These are phyloP conservation scores for Anagyrus pseudococci DNA, from an alignment of 2,888 invertebrate genomes.

Conservation along the genomic window DNA sequence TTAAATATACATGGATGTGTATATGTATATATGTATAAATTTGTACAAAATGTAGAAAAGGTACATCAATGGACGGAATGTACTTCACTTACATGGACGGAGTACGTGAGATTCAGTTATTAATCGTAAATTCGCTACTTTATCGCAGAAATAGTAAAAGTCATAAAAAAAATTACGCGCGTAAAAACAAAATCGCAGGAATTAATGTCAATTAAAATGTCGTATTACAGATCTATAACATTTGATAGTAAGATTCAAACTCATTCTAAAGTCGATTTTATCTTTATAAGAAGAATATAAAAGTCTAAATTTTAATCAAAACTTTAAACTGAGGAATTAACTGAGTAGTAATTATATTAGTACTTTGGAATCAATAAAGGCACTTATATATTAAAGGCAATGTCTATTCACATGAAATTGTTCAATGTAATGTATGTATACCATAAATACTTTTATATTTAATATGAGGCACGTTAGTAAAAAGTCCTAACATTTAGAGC, in stretches of 20 bases:
- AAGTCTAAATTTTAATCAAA: not conserved
- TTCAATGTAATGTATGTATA: not conserved
- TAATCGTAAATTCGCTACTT: too few relatives aligned
- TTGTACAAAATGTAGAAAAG: slow-evolving; percentile 29
- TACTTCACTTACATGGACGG: too few relatives aligned
- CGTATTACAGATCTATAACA: too few relatives aligned
- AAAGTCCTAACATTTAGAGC: not conserved
- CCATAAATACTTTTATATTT: not conserved
- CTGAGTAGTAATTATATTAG: too few relatives aligned
- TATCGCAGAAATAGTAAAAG: too few relatives aligned
- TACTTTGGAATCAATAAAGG: slow-evolving; percentile 35
- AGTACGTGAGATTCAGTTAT: too few relatives aligned
- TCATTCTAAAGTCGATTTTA: too few relatives aligned
- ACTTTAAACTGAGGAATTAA: not conserved
- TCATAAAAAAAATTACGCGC: too few relatives aligned
- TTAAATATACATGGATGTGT: not conserved
- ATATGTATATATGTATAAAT: slow-evolving; percentile 16
- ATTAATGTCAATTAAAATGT: too few relatives aligned
- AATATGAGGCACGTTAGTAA: not conserved
- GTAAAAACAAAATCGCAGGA: too few relatives aligned
- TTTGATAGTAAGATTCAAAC: not conserved
- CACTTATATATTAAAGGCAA: slow-evolving; percentile 39
- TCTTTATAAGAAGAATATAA: too few relatives aligned
- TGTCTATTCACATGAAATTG: slow-evolving; percentile 23
- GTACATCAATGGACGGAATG: slow-evolving; percentile 8